Evolutionary conservation across 2,113 vertebrate species (phyloP).

Genomic region (Condylura cristata): DNA sequence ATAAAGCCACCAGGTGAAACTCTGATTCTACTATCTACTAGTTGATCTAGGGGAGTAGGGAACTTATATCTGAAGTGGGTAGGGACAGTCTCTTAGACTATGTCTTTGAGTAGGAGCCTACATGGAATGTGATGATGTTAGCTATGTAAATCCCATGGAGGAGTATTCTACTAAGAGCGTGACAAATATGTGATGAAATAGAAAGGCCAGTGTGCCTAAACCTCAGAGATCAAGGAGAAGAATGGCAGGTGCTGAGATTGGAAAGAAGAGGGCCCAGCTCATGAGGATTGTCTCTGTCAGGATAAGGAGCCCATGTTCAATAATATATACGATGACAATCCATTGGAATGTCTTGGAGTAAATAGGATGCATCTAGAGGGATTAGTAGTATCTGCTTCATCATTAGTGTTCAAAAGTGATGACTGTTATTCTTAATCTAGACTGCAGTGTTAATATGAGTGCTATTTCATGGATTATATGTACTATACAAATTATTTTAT

Average conservation of each 20-base stretch:
- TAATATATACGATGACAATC: neutral
- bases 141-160: neutral
- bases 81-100: neutral
- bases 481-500: neutral
- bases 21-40: neutral
- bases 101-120: neutral
- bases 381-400: neutral
- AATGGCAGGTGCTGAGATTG: neutral
- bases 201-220: neutral
- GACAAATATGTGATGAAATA: neutral
- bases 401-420: neutral
- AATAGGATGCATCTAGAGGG: neutral
- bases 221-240: neutral
- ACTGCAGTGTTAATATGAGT: neutral
- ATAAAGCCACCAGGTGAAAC: neutral
- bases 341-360: neutral
- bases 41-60: neutral
- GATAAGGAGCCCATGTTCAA: neutral
- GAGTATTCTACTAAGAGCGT: neutral
- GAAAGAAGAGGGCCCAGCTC: neutral
- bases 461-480: neutral
- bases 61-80: fast-evolving
- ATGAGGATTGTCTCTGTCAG: neutral
- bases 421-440: neutral
- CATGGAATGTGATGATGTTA: neutral